phyloP scores from a whole-genome alignment of 2,888 invertebrate genomes.

The Dermolepida albohirtum region DNA sequence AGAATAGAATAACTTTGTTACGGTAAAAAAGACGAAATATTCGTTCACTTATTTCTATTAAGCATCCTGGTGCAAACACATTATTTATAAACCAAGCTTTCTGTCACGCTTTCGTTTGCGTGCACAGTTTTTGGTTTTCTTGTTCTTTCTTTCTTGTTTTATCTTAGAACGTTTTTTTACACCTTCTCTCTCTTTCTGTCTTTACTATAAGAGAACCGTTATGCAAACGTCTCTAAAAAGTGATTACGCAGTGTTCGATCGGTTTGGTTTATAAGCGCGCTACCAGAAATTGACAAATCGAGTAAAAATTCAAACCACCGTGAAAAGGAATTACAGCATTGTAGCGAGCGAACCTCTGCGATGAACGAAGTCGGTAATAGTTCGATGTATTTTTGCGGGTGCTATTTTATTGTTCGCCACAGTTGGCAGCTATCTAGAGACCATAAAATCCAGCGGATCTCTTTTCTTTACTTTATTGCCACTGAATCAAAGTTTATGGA shows the following conservation, averaged over 20 bases:
- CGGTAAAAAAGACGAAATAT: slow-evolving; percentile 10
- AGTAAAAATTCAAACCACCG: slow-evolving; percentile 35
- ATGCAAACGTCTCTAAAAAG: no score
- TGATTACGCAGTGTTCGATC: no score
- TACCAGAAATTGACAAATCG: slow-evolving; percentile 33
- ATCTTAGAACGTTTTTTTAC: no score
- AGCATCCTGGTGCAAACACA: slow-evolving; percentile 23
- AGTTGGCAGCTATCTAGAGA: neutral
- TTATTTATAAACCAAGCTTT: slow-evolving; percentile 27
- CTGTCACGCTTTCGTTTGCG: slow-evolving; percentile 31
- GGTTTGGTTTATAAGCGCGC: neutral
- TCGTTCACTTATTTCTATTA: slow-evolving; percentile 26
- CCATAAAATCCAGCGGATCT: slow-evolving; percentile 35
- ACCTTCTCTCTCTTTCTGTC: no score
- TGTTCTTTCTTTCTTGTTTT: no score
- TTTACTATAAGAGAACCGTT: no score
- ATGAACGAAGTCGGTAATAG: no score
- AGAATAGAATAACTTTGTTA: neutral
- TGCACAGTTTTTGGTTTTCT: slow-evolving; percentile 27
- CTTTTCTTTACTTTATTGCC: slow-evolving; percentile 35
- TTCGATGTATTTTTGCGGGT: no score
- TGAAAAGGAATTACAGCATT: slow-evolving; percentile 25
- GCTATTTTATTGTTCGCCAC: no score
- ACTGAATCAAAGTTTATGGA: slow-evolving; percentile 36
- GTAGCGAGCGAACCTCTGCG: no score